Evolutionary conservation across 2,113 vertebrate species (phyloP).

Genomic region (Isurus oxyrinchus): DNA sequence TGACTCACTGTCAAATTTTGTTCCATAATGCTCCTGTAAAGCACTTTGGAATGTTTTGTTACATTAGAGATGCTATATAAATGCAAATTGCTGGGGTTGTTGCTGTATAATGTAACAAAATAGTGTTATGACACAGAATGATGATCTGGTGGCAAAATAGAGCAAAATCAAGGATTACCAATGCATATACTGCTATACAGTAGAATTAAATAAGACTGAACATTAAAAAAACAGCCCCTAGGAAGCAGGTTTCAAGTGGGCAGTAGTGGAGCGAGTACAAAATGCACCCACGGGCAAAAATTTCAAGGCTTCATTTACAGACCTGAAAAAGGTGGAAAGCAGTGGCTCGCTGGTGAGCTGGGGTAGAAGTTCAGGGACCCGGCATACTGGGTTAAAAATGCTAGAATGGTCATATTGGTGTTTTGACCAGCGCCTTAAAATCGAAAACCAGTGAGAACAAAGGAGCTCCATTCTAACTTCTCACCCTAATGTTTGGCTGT

Average conservation of each 20-base stretch:
- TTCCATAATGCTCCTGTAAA: no score
- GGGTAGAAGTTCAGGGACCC: background rate
- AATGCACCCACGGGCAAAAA: background rate
- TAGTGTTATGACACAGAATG: background rate
- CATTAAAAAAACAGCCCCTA: background rate
- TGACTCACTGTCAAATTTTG: no score
- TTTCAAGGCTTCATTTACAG: background rate
- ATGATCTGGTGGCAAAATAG: background rate
- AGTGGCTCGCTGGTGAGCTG: no score
- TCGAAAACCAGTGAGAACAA: no score
- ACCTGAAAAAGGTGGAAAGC: no score
- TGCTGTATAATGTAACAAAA: background rate
- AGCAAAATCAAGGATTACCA: background rate
- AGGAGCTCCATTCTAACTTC: background rate
- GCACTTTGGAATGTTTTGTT: no score
- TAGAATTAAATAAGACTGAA: background rate
- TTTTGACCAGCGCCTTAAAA: no score
- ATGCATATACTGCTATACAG: background rate
- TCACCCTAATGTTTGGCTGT: background rate
- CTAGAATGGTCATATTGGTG: no score
- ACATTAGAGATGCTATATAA: no score
- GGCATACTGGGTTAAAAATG: no score
- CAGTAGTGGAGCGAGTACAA: background rate
- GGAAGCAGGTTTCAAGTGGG: background rate
- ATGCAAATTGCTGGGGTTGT: no score